Conservation (phyloP, 2,888 invertebrate species). For the Sminthurinus aureus region DNA sequence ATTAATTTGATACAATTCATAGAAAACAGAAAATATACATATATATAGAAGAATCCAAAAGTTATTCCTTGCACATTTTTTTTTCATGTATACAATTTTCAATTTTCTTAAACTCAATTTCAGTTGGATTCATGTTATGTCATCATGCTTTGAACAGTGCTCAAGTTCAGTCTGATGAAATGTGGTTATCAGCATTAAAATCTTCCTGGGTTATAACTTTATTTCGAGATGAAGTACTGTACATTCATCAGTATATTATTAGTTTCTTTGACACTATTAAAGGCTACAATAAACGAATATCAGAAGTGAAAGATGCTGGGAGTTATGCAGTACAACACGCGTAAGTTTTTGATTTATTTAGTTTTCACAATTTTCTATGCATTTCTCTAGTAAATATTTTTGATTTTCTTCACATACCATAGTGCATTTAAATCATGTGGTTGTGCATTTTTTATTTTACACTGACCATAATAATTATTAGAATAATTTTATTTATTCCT, state of each 20-base stretch:
- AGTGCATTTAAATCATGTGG: too few species aligned
- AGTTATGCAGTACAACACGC: conserved; percentile 89
- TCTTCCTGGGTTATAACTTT: conserved; percentile 93
- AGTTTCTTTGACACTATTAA: conserved; percentile 94
- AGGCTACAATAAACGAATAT: conserved; percentile 89
- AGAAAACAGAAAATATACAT: too few species aligned
- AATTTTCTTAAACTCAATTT: conserved; percentile 43
- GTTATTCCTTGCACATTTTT: too few species aligned
- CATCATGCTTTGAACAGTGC: conserved; percentile 83
- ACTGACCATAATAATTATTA: too few species aligned
- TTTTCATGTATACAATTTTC: too few species aligned
- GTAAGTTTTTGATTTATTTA: conserved; percentile 65
- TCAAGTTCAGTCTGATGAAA: conserved; percentile 62
- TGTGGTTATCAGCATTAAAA: conserved; percentile 92
- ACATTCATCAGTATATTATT: conserved; percentile 92
- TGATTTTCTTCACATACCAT: conserved; percentile 34
- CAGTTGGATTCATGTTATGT: conserved; percentile 87
- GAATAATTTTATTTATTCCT: too few species aligned
- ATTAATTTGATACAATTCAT: too few species aligned
- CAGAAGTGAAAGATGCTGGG: conserved; percentile 96
- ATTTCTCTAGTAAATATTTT: background rate
- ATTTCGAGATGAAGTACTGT: conserved; percentile 96
- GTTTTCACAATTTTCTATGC: background rate
- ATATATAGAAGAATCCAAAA: too few species aligned
- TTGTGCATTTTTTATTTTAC: too few species aligned